These are phyloP conservation scores for Panzeria rudis DNA, from an alignment of 2,888 invertebrate species.

Conservation along the genomic window DNA sequence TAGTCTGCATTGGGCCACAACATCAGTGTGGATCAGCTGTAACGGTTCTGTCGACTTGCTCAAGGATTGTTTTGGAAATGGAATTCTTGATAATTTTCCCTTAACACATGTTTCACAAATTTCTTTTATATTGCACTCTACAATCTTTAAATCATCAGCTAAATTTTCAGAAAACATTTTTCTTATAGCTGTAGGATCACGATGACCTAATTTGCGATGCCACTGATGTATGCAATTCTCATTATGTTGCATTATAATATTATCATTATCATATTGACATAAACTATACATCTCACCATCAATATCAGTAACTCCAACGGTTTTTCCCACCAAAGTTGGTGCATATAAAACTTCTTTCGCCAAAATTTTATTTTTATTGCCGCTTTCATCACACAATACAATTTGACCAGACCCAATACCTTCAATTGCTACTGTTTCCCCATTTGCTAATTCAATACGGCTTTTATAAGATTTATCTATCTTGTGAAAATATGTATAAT, in stretches of 20 bases:
- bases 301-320: slow-evolving; percentile 57
- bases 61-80: too few species aligned
- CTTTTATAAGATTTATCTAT: too few species aligned
- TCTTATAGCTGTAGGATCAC: slow-evolving; percentile 33
- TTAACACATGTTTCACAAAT: slow-evolving; percentile 43
- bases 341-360: slow-evolving; percentile 72
- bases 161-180: slow-evolving; percentile 12
- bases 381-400: too few species aligned
- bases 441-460: too few species aligned
- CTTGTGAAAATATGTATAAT: too few species aligned
- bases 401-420: too few species aligned
- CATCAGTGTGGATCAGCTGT: slow-evolving; percentile 68
- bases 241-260: slow-evolving; percentile 10
- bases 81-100: slow-evolving; percentile 41
- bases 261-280: slow-evolving; percentile 30
- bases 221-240: slow-evolving; percentile 46
- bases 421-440: too few species aligned
- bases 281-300: slow-evolving; percentile 39
- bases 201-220: slow-evolving; percentile 44
- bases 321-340: slow-evolving; percentile 63
- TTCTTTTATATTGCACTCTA: too few species aligned
- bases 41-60: too few species aligned
- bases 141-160: slow-evolving; percentile 30
- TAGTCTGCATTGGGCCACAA: too few species aligned
- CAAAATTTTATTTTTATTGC: too few species aligned